Percentiles rank a stretch among this genome's conserved stretches.
phyloP scores from a whole-genome alignment of 2,888 invertebrate species.

The Trachelus tabidus region DNA sequence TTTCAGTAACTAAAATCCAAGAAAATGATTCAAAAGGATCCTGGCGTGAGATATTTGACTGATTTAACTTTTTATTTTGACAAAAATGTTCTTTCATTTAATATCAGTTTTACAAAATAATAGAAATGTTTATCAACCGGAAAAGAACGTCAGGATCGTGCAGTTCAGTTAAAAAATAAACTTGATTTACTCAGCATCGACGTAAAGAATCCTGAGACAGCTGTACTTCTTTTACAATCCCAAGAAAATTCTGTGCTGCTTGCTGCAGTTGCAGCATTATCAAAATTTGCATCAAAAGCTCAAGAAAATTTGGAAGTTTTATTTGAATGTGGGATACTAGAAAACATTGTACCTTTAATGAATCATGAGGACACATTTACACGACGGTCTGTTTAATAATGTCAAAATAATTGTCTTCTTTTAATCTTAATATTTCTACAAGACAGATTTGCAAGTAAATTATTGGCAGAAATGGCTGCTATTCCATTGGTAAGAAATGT shows the following conservation, averaged over 20 bases:
- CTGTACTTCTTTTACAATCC: constrained; percentile 49
- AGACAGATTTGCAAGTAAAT: constrained; percentile 68
- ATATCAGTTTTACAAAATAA: background rate
- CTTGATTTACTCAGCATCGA: constrained; percentile 49
- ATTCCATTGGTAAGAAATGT: constrained; percentile 67
- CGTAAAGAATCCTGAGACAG: constrained; percentile 47
- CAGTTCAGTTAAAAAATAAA: constrained; percentile 24
- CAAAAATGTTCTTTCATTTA: background rate
- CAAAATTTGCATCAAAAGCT: constrained; percentile 67
- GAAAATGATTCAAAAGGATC: constrained; percentile 10
- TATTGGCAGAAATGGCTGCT: constrained; percentile 69
- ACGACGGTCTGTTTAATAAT: constrained; percentile 41
- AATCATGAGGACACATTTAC: constrained; percentile 52
- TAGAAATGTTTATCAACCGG: constrained; percentile 39
- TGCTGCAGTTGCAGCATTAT: constrained; percentile 66
- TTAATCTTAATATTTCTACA: constrained; percentile 22
- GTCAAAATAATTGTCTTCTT: constrained; percentile 36
- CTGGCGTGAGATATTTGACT: constrained; percentile 3
- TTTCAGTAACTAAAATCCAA: background rate
- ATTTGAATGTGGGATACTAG: constrained; percentile 48
- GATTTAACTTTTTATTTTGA: background rate
- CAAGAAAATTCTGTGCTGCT: constrained; percentile 59
- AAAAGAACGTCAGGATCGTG: constrained; percentile 37
- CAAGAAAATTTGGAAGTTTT: constrained; percentile 43
- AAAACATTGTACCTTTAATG: constrained; percentile 43